Conservation (phyloP, 2,113 vertebrate genomes). For the Lepisosteus oculatus region DNA sequence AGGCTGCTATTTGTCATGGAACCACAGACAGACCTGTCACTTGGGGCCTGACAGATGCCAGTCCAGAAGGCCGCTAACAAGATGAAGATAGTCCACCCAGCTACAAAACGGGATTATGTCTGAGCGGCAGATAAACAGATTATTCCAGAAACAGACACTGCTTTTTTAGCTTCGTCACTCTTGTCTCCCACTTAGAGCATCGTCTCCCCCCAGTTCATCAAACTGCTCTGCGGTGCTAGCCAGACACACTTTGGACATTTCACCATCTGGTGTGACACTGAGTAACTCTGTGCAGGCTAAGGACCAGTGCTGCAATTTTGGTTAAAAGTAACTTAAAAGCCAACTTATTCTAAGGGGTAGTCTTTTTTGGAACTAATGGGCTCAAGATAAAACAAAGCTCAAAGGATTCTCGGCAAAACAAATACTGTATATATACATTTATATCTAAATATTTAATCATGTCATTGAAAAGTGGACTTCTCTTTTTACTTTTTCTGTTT, state of each 20-base stretch:
- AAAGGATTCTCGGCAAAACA: slow-evolving; percentile 30
- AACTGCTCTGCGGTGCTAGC: not conserved
- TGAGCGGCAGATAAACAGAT: slow-evolving; percentile 87
- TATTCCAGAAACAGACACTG: slow-evolving; percentile 78
- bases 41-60: slow-evolving; percentile 71
- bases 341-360: slow-evolving; percentile 5
- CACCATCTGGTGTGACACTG: slow-evolving; percentile 15
- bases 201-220: slow-evolving; percentile 13
- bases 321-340: slow-evolving; percentile 28
- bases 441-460: slow-evolving; percentile 58
- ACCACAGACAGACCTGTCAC: slow-evolving; percentile 33
- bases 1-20: slow-evolving; percentile 22
- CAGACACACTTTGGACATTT: slow-evolving; percentile 29
- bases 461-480: slow-evolving; percentile 64
- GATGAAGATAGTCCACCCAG: slow-evolving; percentile 78
- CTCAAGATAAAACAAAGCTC: slow-evolving; percentile 34
- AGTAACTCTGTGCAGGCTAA: slow-evolving; percentile 4
- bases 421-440: slow-evolving; percentile 31
- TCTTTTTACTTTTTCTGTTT: slow-evolving; percentile 65
- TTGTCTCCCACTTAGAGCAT: slow-evolving; percentile 45
- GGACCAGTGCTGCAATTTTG: slow-evolving; percentile 13
- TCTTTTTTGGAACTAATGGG: slow-evolving; percentile 22
- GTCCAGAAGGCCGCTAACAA: slow-evolving; percentile 83
- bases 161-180: slow-evolving; percentile 71
- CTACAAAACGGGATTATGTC: slow-evolving; percentile 88